These are phyloP conservation scores for Anomalospiza imberbis DNA, from an alignment of 2,797 vertebrate species.

Conservation along the genomic window DNA sequence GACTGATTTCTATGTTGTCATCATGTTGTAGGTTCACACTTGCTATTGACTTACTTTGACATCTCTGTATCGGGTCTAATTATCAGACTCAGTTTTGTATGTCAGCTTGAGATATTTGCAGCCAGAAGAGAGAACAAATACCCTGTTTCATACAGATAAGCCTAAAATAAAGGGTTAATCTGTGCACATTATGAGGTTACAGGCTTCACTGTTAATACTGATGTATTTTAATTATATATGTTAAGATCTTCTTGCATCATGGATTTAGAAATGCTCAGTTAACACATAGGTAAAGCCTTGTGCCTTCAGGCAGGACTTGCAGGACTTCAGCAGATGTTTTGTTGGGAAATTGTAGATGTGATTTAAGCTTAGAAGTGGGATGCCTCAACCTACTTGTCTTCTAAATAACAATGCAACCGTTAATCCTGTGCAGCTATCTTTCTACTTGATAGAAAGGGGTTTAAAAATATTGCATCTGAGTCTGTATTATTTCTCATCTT, in stretches of 20 bases:
- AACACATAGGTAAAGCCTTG: background rate
- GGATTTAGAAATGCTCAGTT: slow-evolving; percentile 38
- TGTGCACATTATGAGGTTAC: background rate
- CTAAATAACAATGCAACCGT: slow-evolving; percentile 7
- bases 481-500: background rate
- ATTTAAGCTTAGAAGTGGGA: slow-evolving; percentile 1
- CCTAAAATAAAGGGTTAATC: slow-evolving; percentile 23
- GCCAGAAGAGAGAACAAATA: background rate
- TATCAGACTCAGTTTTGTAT: background rate
- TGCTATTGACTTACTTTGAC: background rate
- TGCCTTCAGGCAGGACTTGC: slow-evolving; percentile 6
- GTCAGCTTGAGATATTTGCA: background rate
- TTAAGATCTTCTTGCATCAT: slow-evolving; percentile 26
- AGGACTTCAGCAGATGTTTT: slow-evolving; percentile 24
- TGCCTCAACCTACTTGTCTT: background rate
- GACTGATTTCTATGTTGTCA: slow-evolving; percentile 70
- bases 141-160: background rate
- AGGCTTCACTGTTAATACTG: slow-evolving; percentile 11
- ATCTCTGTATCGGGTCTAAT: background rate
- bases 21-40: background rate
- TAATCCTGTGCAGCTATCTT: background rate
- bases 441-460: background rate
- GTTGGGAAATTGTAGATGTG: slow-evolving; percentile 14
- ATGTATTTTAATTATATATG: slow-evolving; percentile 34
- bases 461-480: background rate